A percentile compares a stretch with the other conserved stretches of the same genome.
Evolutionary conservation across 1,140 invertebrate genomes (phyloP).

Genomic region (Drosophila sucinea): DNA sequence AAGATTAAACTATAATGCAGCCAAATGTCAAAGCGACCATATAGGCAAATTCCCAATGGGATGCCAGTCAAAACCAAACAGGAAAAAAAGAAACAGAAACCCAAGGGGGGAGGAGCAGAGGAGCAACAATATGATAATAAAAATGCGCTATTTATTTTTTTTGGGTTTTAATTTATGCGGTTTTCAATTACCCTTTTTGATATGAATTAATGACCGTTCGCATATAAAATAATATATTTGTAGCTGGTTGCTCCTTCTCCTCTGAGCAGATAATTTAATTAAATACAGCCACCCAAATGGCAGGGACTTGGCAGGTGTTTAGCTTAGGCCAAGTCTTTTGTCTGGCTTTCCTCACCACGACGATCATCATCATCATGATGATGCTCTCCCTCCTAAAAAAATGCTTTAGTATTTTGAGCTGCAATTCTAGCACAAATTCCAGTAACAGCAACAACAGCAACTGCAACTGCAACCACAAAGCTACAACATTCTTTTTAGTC

Average conservation of each 20-base stretch:
- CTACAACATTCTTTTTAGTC: constrained; percentile 65
- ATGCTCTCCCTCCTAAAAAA: background rate
- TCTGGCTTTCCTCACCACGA: background rate
- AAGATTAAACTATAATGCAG: constrained; percentile 82
- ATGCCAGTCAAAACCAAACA: constrained; percentile 27
- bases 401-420: background rate
- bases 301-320: background rate
- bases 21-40: constrained; percentile 68
- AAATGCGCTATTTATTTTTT: constrained; percentile 33
- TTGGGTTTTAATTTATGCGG: constrained; percentile 73
- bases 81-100: constrained; percentile 49
- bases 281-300: background rate
- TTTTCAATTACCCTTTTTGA: constrained; percentile 80
- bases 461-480: constrained; percentile 45
- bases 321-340: constrained; percentile 2
- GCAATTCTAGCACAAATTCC: constrained; percentile 27
- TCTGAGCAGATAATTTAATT: constrained; percentile 8
- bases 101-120: constrained; percentile 22
- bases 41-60: constrained; percentile 50
- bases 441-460: constrained; percentile 37
- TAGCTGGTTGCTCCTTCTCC: background rate
- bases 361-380: too few relatives aligned
- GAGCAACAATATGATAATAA: background rate
- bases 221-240: background rate
- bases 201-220: constrained; percentile 70